phyloP scores from a whole-genome alignment of 2,113 vertebrate species.

The Lota lota region DNA sequence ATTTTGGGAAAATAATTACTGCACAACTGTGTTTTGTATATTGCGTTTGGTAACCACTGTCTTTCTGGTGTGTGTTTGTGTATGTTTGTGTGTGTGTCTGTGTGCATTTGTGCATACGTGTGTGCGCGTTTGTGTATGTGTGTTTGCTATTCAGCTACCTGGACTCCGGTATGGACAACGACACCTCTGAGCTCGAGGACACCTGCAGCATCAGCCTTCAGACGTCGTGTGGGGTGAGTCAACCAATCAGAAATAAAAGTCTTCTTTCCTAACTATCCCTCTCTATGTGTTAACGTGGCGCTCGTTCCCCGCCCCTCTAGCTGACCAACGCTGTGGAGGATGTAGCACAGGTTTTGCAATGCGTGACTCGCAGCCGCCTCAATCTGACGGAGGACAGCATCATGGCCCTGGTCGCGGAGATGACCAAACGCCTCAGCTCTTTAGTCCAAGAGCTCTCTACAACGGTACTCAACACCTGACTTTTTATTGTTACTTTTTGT shows the following conservation, averaged over 20 bases:
- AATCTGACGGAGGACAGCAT: constrained; percentile 51
- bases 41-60: no score
- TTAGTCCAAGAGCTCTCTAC: constrained; percentile 55
- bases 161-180: constrained; percentile 26
- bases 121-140: no score
- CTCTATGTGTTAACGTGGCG: background rate
- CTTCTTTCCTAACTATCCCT: background rate
- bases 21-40: background rate
- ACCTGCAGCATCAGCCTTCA: constrained; percentile 58
- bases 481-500: background rate
- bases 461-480: constrained; percentile 38
- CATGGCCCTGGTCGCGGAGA: constrained; percentile 47
- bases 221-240: constrained; percentile 53
- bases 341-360: constrained; percentile 59
- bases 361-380: constrained; percentile 55
- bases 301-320: constrained; percentile 31
- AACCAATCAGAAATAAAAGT: no score
- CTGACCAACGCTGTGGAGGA: constrained; percentile 52
- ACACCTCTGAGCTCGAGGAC: constrained; percentile 37
- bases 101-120: no score
- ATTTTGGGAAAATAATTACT: no score
- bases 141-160: constrained; percentile 39
- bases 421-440: constrained; percentile 52
- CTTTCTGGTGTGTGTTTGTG: no score
- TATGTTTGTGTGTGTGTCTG: no score